Evolutionary conservation across 1,140 invertebrate genomes (phyloP).

Genomic region (Diachasmimorpha longicaudata): DNA sequence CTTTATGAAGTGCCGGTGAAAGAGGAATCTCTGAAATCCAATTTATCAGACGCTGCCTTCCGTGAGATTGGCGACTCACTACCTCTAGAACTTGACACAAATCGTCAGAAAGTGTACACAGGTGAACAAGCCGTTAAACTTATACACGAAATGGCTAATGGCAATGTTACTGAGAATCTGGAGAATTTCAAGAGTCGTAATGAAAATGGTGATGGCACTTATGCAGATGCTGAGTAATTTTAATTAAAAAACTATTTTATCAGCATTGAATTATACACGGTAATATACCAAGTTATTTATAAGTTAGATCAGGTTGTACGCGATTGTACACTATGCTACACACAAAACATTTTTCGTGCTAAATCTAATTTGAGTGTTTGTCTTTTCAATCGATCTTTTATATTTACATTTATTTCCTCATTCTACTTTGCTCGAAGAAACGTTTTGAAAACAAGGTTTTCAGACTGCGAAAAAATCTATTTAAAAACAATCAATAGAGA

Average conservation of each 20-base stretch:
- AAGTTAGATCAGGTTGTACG: too few species aligned
- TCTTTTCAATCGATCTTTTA: too few species aligned
- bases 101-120: constrained; percentile 42
- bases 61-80: constrained; percentile 54
- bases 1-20: constrained; percentile 51
- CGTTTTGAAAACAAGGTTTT: too few species aligned
- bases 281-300: too few species aligned
- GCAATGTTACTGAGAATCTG: neutral
- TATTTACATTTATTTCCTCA: too few species aligned
- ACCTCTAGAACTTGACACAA: constrained; percentile 49
- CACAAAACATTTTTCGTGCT: too few species aligned
- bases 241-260: neutral
- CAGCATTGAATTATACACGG: neutral
- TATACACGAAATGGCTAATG: constrained; percentile 35
- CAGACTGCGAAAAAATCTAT: too few species aligned
- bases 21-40: constrained; percentile 43
- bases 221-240: neutral
- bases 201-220: neutral
- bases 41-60: constrained; percentile 58
- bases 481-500: too few species aligned
- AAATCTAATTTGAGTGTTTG: too few species aligned
- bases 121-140: constrained; percentile 46
- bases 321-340: too few species aligned
- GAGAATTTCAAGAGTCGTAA: neutral
- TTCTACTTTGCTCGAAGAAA: too few species aligned